These are phyloP conservation scores for Pristionchus japonicus DNA, from an alignment of 2,888 invertebrate species.

Conservation along the genomic window DNA sequence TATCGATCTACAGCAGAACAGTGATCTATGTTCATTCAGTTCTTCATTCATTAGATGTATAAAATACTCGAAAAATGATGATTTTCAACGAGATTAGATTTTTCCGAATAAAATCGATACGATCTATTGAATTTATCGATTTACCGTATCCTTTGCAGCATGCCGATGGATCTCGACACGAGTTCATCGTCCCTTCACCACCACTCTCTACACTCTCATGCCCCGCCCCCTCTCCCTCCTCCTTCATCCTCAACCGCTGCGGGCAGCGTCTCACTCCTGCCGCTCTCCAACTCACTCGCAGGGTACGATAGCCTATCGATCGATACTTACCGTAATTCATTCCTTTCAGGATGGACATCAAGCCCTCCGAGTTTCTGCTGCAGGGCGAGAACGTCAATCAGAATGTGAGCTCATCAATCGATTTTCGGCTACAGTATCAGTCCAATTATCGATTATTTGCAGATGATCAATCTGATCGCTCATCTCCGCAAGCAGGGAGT, in stretches of 20 bases:
- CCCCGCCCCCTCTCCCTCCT: neutral
- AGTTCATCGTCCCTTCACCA: neutral
- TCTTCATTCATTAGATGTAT: neutral
- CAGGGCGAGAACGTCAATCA: conserved; percentile 30
- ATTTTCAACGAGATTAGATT: neutral
- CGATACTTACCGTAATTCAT: neutral
- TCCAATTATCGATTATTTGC: neutral
- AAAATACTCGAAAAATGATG: neutral
- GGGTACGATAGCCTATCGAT: conserved; percentile 9
- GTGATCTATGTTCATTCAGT: neutral
- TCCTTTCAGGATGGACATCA: conserved; percentile 45
- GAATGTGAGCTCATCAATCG: neutral
- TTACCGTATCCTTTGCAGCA: conserved; percentile 26
- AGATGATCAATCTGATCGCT: conserved; percentile 25
- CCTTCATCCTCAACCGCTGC: neutral
- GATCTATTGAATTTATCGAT: neutral
- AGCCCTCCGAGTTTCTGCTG: conserved; percentile 14
- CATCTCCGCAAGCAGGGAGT: neutral
- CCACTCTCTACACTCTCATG: neutral
- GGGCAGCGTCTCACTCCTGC: neutral
- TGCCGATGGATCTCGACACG: neutral
- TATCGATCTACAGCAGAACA: neutral
- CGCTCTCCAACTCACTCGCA: conserved; percentile 7
- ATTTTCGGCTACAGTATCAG: conserved; percentile 4
- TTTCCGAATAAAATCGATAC: neutral